Percentiles rank a stretch among this genome's conserved stretches.
Conservation (phyloP, 1,140 invertebrate genomes). For the Rhizoglyphus robini region DNA sequence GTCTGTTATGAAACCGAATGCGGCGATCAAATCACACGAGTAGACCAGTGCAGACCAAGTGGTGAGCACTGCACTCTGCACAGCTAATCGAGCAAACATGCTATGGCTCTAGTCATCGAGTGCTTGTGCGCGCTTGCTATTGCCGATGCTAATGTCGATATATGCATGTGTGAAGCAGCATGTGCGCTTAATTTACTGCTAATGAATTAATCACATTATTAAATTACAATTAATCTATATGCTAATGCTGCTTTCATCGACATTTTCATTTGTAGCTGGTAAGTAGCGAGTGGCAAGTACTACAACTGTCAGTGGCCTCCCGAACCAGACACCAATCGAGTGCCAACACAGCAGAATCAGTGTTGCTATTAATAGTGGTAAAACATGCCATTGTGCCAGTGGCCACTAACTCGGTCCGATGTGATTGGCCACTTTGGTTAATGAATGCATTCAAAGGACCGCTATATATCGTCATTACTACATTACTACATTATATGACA, state of each 20-base stretch:
- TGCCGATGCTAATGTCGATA: neutral
- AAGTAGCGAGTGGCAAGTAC: too few relatives aligned
- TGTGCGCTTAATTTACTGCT: neutral
- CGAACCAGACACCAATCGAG: too few relatives aligned
- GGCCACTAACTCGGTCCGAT: neutral
- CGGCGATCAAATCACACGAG: neutral
- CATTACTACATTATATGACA: neutral
- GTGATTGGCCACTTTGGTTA: neutral
- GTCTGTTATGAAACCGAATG: constrained; percentile 3
- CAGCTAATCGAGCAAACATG: too few relatives aligned
- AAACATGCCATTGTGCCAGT: too few relatives aligned
- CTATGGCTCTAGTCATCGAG: neutral
- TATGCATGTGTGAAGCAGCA: constrained; percentile 4
- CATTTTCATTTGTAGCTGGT: too few relatives aligned
- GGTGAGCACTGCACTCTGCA: too few relatives aligned
- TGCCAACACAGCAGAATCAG: too few relatives aligned
- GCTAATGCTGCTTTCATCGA: neutral
- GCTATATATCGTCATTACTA: neutral
- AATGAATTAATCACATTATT: constrained; percentile 18
- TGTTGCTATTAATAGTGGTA: too few relatives aligned
- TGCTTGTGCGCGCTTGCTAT: constrained; percentile 5
- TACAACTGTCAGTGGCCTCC: too few relatives aligned
- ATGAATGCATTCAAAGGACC: neutral
- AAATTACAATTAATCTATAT: constrained; percentile 17
- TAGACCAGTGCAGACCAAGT: too few relatives aligned